phyloP scores from a whole-genome alignment of 2,113 vertebrate genomes.

The Nothoprocta pentlandii region DNA sequence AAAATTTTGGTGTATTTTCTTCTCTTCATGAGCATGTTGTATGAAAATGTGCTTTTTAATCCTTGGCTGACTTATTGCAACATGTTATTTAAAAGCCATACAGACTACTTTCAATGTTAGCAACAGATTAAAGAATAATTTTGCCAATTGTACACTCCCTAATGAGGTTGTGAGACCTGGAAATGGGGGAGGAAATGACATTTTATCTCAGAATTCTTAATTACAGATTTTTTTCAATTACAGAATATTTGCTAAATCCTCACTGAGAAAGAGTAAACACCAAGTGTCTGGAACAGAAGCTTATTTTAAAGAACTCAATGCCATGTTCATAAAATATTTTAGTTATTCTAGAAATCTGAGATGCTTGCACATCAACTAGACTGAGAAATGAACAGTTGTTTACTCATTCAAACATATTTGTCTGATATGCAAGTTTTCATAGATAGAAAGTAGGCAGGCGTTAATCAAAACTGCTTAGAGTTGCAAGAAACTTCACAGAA shows the following conservation, averaged over 20 bases:
- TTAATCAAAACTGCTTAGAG: background rate
- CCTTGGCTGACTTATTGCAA: background rate
- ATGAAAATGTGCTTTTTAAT: background rate
- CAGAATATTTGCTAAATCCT: background rate
- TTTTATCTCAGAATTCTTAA: background rate
- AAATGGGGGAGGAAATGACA: accelerated
- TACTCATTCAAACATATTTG: background rate
- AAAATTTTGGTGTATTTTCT: background rate
- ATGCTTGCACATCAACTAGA: background rate
- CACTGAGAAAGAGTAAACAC: background rate
- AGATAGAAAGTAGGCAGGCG: background rate
- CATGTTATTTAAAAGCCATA: background rate
- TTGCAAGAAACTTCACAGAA: background rate
- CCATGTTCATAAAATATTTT: background rate
- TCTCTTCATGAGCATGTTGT: background rate
- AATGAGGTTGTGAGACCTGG: background rate
- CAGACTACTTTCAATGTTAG: background rate
- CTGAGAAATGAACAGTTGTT: background rate
- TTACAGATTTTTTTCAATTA: background rate
- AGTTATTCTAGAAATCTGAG: background rate
- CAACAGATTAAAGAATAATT: background rate
- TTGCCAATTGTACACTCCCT: accelerated
- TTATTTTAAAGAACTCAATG: background rate
- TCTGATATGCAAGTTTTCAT: background rate
- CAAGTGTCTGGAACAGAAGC: background rate